Base-by-base conservation (phyloP, 92 coral and sea anemone genomes). In the Phenganax marumi region DNA sequence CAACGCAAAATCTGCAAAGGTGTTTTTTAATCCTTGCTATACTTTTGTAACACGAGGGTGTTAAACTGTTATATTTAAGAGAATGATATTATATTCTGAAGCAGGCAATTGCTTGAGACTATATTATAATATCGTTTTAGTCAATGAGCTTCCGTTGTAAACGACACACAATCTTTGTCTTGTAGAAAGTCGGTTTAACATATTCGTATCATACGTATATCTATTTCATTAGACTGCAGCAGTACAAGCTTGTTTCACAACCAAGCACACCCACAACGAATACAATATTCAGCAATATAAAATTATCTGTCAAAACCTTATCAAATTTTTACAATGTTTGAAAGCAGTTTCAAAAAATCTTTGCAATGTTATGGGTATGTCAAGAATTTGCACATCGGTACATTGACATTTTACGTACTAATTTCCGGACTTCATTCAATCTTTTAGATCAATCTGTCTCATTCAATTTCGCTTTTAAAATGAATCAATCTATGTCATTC, bases 371-470 rank as follows among this genome's bases (percentile, higher is more conserved):
- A 10, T 33, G 17, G 17, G 11, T 16, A 47, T 12, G 43, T 66
- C 43, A 10, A 25, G 50, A 14, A 47, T 25, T 49, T 66, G 3
- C 10, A 66, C 72, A 33, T 66, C 43, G 49, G 46, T 66, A 66
- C 18, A 49, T 66, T 33, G 43, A 66, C 72, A 66, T 24, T 66
- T 16, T 66, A 33, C 72, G 13, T 14, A 18, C 50, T 66, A 14
- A 66, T 66, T 66, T 66, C 72, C 72, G 72, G 72, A 25, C 17
- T 10, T 23, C 13, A 62, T n/a, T n/a, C 68, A 62, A 62, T 19
- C 68, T 19, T 62, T 19, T 39, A 19, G 26, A 19, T 26, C 68
- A 62, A 23, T 39, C 22, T 23, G n/a, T 5, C 43, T 7, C 23
- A 58, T 58, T 58, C 65, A 58, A 58, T 58, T 14, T 18, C 49